These are phyloP conservation scores for Tupiocoris notatus DNA, from an alignment of 2,888 invertebrate species.

Conservation along the genomic window DNA sequence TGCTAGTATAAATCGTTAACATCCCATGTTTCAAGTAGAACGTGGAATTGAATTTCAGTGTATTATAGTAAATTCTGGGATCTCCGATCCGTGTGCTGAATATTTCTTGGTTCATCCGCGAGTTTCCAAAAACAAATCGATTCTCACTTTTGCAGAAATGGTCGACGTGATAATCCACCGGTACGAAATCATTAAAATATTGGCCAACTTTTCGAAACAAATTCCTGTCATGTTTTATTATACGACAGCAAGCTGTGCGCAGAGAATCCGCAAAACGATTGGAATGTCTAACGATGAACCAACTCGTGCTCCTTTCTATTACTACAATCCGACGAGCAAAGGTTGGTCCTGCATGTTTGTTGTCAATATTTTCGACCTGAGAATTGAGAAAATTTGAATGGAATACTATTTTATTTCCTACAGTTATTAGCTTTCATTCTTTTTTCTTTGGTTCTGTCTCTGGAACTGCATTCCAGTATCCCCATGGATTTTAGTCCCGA, in stretches of 20 bases:
- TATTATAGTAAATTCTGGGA: too few relatives aligned
- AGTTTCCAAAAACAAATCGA: too few relatives aligned
- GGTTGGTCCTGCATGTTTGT: constrained; percentile 52
- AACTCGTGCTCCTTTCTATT: constrained; percentile 53
- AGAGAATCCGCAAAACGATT: constrained; percentile 66
- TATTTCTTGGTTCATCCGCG: too few relatives aligned
- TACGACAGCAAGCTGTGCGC: constrained; percentile 67
- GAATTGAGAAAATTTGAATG: neutral
- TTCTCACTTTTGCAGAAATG: constrained; percentile 61
- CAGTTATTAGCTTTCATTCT: too few relatives aligned
- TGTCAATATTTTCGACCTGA: neutral
- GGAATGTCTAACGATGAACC: constrained; percentile 61
- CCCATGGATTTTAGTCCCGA: too few relatives aligned
- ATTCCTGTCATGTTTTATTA: constrained; percentile 80
- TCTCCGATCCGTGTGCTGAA: too few relatives aligned
- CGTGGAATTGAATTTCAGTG: too few relatives aligned
- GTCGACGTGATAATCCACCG: constrained; percentile 67
- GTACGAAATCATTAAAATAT: constrained; percentile 69
- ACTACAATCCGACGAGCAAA: constrained; percentile 57
- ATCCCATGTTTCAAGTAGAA: too few relatives aligned
- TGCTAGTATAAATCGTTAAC: too few relatives aligned
- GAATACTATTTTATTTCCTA: neutral
- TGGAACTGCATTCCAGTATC: constrained; percentile 1
- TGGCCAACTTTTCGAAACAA: constrained; percentile 73
- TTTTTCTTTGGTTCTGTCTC: too few relatives aligned